Base-by-base conservation (phyloP, 2,888 invertebrate species). In the Crossocerus cetratus region DNA sequence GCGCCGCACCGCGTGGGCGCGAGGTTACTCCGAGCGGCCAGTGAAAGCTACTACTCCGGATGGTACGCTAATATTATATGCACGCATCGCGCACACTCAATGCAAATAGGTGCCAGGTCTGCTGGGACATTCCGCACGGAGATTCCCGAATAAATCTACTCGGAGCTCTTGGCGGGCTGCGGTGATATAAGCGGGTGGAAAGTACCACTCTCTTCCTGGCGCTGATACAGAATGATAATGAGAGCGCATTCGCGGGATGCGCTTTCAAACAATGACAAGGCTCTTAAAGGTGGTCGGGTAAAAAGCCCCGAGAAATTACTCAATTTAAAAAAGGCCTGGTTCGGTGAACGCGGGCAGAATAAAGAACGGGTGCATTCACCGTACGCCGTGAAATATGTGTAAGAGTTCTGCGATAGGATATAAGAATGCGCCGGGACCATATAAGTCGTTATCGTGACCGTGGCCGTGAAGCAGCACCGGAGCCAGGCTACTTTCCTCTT, bases 11-110 rank as follows among this genome's bases (percentile, higher is more conserved):
- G 45, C n/a, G 45, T 45, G 22, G 43, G 8, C 32, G 32, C 60
- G 59, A 74, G 68, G 66, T 73, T 80, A 74, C 66, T 74, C 59
- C 60, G 32, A n/a, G n/a, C 43, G 67, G 70, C 55, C 53, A 78
- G 80, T 80, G 80, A 80, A 80, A 80, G 80, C 78, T 69, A 72
- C 43, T 63, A 72, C 43, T 63, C 44, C 20, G n/a, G 21, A 60
- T 18, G 11, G 32, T 32, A 32, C 13, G 58, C 60, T 61, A 16
- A 68, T 71, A 76, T 76, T 59, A 69, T 64, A 69, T 71, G 63
- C 69, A 65, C 70, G 66, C 54, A 58, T 32, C 43, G 43, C 22
- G 32, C 44, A 16, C 43, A 53, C 44, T 72, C 68, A 56, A 55
- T 63, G 65, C 18, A 61, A 58, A 69, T 58, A 53, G 32, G 16